Evolutionary conservation across 2,888 invertebrate genomes (phyloP), one percentile per base, ranked within the genome.

Genomic region (Aleiodes leptofemur): DNA sequence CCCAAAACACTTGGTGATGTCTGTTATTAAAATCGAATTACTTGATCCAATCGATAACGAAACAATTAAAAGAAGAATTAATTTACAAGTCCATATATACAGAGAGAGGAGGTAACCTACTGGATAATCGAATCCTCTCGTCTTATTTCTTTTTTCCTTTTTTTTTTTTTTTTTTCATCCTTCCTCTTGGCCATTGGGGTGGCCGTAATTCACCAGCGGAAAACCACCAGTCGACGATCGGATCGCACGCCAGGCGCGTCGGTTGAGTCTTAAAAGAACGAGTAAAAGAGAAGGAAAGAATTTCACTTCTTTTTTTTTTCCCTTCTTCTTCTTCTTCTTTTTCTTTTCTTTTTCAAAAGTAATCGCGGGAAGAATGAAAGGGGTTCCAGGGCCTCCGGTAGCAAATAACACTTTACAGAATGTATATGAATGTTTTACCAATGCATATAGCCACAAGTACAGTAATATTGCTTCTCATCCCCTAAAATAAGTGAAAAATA

Each of bases 141-240:
- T 57, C 55, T 70, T 31, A 34, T 53, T 55, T 61, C 23, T 6
- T 14, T 69, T 43, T 69, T 75, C 51, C 50, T 48, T 66, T 56
- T 56, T 66, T 69, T 31, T 34, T 53, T 55, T 61, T 34, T 13
- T 14, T 69, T 55, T 69, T 69, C 43, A 59, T 11, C 31, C 43
- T 53, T 34, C 48, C 51, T 64, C 31, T 51, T 61, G 64, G 64
- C 64, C 53, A 72, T 64, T 72, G 55, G 53, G 43, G 61, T 43
- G 50, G 69, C 77, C 69, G 78, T 77, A 77, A 78, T 69, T 79
- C 73, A 76, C 78, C 13, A 76, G 68, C 70, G 69, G 71, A 70
- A 69, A 69, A 73, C 57, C 72, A 76, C 74, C 77, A 70, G 48
- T 73, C 68, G 74, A 71, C 74, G 79, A 79, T 79, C 75, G 57